Percentiles rank a stretch among this genome's conserved stretches.
phyloP scores from a whole-genome alignment of 2,797 vertebrate species.

The Siniperca obscura region DNA sequence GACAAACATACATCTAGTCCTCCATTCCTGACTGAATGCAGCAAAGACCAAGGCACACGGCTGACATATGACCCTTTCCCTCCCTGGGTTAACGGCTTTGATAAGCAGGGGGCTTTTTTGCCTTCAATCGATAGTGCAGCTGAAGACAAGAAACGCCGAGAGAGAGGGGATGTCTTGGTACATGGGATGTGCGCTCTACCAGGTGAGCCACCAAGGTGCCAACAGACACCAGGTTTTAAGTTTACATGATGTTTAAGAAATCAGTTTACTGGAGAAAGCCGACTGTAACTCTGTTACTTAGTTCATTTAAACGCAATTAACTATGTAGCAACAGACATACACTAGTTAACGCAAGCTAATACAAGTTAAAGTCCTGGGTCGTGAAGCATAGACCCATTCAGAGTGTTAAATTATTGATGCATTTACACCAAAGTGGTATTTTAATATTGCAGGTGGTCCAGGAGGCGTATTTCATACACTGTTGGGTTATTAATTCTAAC shows the following conservation, averaged over 20 bases:
- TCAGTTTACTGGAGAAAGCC: too few relatives aligned
- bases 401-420: not conserved
- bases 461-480: not conserved
- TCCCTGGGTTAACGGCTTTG: slow-evolving; percentile 7
- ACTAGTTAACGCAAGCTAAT: not conserved
- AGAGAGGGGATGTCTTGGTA: too few relatives aligned
- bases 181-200: too few relatives aligned
- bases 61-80: slow-evolving; percentile 15
- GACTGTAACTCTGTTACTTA: not conserved
- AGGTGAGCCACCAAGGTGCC: too few relatives aligned
- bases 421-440: not conserved
- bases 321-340: not conserved
- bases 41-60: not conserved
- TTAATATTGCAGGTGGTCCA: not conserved
- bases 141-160: too few relatives aligned
- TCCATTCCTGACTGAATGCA: not conserved
- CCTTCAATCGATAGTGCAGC: too few relatives aligned
- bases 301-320: too few relatives aligned
- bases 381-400: not conserved
- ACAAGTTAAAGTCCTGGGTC: not conserved
- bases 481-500: not conserved
- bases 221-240: too few relatives aligned
- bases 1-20: not conserved
- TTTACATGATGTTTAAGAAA: too few relatives aligned
- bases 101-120: not conserved